Conservation (phyloP, 1,140 invertebrate species). For the Oncopeltus fasciatus region DNA sequence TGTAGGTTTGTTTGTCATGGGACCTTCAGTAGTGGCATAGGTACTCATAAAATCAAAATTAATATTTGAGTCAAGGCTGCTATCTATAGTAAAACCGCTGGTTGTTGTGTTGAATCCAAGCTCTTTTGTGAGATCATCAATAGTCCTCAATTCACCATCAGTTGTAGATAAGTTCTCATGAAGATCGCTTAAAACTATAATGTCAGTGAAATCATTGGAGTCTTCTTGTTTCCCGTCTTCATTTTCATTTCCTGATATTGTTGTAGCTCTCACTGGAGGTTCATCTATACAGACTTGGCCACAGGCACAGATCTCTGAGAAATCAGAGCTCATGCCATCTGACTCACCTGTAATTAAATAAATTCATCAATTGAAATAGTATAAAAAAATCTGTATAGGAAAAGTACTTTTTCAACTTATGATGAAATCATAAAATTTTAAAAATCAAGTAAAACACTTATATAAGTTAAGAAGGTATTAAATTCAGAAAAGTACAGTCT, state of each 20-base stretch:
- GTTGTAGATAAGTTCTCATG: constrained; percentile 16
- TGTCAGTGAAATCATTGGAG: constrained; percentile 20
- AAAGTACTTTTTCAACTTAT: too few species aligned
- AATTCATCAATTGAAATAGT: too few species aligned
- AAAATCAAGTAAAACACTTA: too few species aligned
- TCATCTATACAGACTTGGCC: constrained; percentile 14
- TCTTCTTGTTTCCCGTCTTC: constrained; percentile 8
- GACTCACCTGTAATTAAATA: constrained; percentile 15
- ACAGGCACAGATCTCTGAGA: constrained; percentile 22
- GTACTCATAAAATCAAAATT: background rate
- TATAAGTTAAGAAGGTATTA: too few species aligned
- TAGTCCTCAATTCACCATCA: background rate
- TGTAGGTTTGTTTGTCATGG: background rate
- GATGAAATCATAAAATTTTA: too few species aligned
- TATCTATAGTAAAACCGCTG: background rate
- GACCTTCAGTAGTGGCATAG: background rate
- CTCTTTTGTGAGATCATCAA: constrained; percentile 9
- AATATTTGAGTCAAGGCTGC: background rate
- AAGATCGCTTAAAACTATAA: constrained; percentile 21
- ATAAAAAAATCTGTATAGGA: too few species aligned
- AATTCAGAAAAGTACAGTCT: too few species aligned
- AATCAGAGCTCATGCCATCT: constrained; percentile 19
- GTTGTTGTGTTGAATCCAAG: background rate
- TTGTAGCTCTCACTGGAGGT: background rate
- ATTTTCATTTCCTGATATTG: background rate